A percentile compares a stretch with the other conserved stretches of the same genome.
phyloP scores from a whole-genome alignment of 2,888 invertebrate species.

The Synanthedon andrenaeformis region DNA sequence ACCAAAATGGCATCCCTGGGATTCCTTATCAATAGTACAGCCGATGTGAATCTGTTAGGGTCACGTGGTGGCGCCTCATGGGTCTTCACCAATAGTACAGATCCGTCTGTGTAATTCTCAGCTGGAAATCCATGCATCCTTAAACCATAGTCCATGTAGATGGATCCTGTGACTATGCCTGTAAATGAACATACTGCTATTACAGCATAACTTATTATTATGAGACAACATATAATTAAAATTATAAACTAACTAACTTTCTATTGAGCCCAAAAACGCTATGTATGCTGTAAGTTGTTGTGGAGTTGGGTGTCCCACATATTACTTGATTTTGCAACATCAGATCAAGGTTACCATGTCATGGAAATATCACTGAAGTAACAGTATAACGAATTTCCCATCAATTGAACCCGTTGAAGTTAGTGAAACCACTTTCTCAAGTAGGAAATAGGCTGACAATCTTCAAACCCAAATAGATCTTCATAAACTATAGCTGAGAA shows the following conservation, averaged over 20 bases:
- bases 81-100: slow-evolving; percentile 83
- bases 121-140: slow-evolving; percentile 84
- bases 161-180: slow-evolving; percentile 83
- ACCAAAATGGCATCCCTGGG: slow-evolving; percentile 78
- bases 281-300: no score
- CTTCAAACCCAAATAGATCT: no score
- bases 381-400: no score
- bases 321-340: not conserved
- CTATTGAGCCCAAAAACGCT: no score
- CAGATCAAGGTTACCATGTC: no score
- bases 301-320: not conserved
- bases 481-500: no score
- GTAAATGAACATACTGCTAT: slow-evolving; percentile 11
- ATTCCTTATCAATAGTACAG: slow-evolving; percentile 77
- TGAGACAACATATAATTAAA: not conserved
- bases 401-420: no score
- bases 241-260: not conserved
- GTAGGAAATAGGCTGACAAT: no score
- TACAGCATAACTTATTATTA: not conserved
- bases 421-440: no score
- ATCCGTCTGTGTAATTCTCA: slow-evolving; percentile 80
- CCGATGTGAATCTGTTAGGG: slow-evolving; percentile 72
- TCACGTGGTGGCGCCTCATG: slow-evolving; percentile 79
- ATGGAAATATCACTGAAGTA: no score
- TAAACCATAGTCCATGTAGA: slow-evolving; percentile 85